Conservation (phyloP, 2,113 vertebrate species). For the Rhinogobius similis region DNA sequence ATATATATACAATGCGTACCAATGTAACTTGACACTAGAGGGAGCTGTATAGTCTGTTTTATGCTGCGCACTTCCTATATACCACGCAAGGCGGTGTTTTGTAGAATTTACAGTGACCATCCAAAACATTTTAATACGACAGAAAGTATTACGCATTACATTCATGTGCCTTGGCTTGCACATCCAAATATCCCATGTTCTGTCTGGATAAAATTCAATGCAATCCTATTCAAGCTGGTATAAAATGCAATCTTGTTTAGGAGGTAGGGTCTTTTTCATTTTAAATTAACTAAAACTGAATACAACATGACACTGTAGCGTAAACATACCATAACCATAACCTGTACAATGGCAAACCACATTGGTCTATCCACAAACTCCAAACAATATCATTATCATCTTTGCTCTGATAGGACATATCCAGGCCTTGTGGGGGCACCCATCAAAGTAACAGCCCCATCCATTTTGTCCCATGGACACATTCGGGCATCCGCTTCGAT, state of each 20-base stretch:
- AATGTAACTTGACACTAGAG: not conserved
- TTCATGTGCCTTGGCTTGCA: not conserved
- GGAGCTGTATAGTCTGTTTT: not conserved
- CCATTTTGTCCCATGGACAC: constrained; percentile 20
- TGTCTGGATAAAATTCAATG: too few species aligned
- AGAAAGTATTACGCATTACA: not conserved
- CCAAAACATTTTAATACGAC: not conserved
- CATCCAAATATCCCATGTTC: not conserved
- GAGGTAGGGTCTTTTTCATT: not conserved
- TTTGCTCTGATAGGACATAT: not conserved
- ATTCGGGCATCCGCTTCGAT: constrained; percentile 16
- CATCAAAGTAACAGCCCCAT: constrained; percentile 10
- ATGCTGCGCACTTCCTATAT: not conserved
- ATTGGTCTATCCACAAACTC: constrained; percentile 1
- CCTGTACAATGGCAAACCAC: constrained; percentile 17
- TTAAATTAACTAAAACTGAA: not conserved
- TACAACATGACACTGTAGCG: not conserved
- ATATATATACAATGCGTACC: not conserved
- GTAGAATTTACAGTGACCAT: not conserved
- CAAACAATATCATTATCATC: not conserved
- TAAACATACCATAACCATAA: constrained; percentile 21
- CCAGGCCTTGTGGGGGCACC: not conserved
- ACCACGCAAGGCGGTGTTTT: not conserved
- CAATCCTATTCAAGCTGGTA: too few species aligned
- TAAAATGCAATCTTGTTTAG: not conserved